These are phyloP conservation scores for Astropecten irregularis DNA, from an alignment of 53 echinoderm and acorn worm species.

Conservation along the genomic window DNA sequence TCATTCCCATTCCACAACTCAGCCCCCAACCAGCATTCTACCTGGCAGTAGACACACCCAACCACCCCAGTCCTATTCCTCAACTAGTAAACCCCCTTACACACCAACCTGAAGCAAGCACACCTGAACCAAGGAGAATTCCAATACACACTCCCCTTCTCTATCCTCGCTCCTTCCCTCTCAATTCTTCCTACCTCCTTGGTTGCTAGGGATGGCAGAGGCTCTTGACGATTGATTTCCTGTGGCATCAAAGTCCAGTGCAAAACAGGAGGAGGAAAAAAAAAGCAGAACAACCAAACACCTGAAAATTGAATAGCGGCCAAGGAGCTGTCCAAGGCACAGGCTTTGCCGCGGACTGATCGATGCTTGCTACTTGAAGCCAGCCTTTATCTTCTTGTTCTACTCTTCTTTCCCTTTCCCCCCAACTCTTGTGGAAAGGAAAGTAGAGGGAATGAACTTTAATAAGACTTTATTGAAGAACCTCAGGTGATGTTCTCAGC, in stretches of 20 bases:
- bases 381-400: not conserved
- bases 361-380: not conserved
- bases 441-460: not conserved
- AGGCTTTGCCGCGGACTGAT: not conserved
- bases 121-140: too few relatives aligned
- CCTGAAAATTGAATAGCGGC: conserved; percentile 37
- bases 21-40: too few relatives aligned
- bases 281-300: conserved; percentile 2
- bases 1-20: too few relatives aligned
- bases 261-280: too few relatives aligned
- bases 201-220: conserved; percentile 25
- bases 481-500: conserved; percentile 4
- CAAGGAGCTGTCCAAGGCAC: not conserved
- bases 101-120: too few relatives aligned
- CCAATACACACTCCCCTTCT: not conserved
- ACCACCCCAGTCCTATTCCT: too few relatives aligned
- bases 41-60: too few relatives aligned
- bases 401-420: not conserved
- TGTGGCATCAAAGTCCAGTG: conserved; percentile 39
- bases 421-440: not conserved
- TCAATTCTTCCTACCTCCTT: not conserved
- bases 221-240: conserved; percentile 33
- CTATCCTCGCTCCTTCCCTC: not conserved
- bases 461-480: conserved; percentile 27
- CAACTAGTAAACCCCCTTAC: too few relatives aligned